These are phyloP conservation scores for Sebastes ruberrimus DNA, from an alignment of 2,797 vertebrate species.

Conservation along the genomic window DNA sequence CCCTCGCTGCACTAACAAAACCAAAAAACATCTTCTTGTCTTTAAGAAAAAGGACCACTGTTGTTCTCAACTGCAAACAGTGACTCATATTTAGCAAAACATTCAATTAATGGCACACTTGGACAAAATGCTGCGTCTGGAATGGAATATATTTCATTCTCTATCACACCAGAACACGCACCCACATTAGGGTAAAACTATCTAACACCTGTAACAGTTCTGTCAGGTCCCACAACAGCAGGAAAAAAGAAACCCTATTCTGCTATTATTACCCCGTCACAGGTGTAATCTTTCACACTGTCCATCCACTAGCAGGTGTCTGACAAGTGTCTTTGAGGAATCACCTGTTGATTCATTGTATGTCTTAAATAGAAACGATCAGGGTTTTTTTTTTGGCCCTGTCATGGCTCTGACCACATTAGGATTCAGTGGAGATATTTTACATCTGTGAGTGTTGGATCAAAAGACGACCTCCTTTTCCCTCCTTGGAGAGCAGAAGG, in stretches of 20 bases:
- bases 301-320: neutral
- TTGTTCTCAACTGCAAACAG: neutral
- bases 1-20: neutral
- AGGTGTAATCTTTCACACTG: neutral
- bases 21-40: neutral
- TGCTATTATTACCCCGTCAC: neutral
- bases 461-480: constrained; percentile 32
- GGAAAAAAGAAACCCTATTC: neutral
- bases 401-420: neutral
- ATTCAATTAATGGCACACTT: neutral
- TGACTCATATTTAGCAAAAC: neutral
- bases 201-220: neutral
- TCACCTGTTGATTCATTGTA: neutral
- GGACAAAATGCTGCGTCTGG: neutral
- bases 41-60: neutral
- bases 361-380: neutral
- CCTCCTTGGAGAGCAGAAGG: constrained; percentile 8
- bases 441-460: constrained; percentile 36
- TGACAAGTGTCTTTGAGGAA: neutral
- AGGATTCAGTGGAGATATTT: constrained; percentile 10
- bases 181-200: neutral
- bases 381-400: too few relatives aligned
- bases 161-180: neutral
- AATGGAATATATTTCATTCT: neutral
- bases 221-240: neutral